Conservation (phyloP, 1,140 invertebrate genomes). For the Ceratosolen solmsi region DNA sequence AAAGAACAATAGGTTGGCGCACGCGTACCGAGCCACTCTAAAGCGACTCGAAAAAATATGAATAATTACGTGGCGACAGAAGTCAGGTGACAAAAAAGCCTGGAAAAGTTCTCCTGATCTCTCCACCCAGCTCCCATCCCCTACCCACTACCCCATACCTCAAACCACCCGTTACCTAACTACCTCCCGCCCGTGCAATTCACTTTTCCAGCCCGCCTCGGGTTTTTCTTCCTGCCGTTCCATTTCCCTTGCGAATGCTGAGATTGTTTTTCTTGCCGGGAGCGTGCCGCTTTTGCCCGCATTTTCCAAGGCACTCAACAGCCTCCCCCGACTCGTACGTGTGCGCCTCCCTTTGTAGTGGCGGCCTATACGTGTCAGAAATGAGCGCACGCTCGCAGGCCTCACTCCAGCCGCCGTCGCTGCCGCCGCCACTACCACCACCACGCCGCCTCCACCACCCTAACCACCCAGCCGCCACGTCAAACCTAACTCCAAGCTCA, state of each 20-base stretch:
- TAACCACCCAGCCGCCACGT: too few species aligned
- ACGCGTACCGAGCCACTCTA: not conserved
- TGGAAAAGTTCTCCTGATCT: constrained; percentile 13
- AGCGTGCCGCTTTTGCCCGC: constrained; percentile 17
- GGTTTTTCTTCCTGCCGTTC: not conserved
- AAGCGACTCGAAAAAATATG: constrained; percentile 29
- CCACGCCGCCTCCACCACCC: too few species aligned
- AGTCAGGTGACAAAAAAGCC: constrained; percentile 35
- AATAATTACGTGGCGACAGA: constrained; percentile 34
- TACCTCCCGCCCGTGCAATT: not conserved
- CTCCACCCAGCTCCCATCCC: not conserved
- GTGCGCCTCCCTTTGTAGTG: constrained; percentile 5
- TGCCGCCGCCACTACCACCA: not conserved
- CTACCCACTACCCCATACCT: too few species aligned
- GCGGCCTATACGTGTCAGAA: constrained; percentile 14
- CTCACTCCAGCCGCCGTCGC: not conserved
- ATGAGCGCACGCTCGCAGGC: constrained; percentile 26
- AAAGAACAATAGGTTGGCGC: not conserved
- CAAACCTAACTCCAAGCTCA: too few species aligned
- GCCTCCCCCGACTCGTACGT: not conserved
- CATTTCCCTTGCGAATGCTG: not conserved
- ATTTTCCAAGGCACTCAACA: constrained; percentile 21
- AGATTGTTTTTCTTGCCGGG: constrained; percentile 43
- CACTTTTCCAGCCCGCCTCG: not conserved
- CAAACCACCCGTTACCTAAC: too few species aligned